These are phyloP conservation scores for Strigamia crassipes DNA, from an alignment of 2,888 invertebrate genomes.

Conservation along the genomic window DNA sequence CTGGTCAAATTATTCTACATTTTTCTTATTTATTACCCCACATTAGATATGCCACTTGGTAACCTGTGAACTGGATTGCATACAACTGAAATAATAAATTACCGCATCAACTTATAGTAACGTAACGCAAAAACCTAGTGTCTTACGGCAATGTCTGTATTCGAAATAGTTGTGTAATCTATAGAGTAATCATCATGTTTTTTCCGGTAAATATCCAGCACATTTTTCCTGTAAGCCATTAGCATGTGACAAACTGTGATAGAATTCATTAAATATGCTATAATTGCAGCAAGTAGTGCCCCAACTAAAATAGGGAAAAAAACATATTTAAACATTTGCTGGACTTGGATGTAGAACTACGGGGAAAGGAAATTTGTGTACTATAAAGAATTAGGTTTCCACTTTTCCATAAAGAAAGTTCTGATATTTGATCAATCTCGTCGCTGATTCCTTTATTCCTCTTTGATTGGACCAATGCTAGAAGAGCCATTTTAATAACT, in stretches of 20 bases:
- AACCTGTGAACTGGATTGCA: neutral
- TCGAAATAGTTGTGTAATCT: neutral
- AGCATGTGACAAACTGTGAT: neutral
- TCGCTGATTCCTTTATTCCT: neutral
- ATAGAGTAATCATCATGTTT: neutral
- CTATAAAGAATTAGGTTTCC: neutral
- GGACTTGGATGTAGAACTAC: neutral
- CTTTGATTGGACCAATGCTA: neutral
- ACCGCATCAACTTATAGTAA: neutral
- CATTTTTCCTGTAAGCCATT: neutral
- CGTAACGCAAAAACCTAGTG: neutral
- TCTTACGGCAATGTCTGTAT: neutral
- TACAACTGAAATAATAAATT: neutral
- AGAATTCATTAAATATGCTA: neutral
- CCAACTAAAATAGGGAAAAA: neutral
- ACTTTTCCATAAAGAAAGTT: neutral
- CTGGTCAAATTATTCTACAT: neutral
- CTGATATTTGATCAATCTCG: neutral
- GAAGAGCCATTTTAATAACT: neutral
- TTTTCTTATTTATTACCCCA: neutral
- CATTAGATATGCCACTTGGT: slow-evolving; percentile 15
- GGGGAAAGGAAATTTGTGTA: neutral
- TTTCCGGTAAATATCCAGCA: neutral
- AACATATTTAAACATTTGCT: neutral
- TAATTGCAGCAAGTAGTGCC: neutral